Conservation (phyloP, 2,888 invertebrate genomes). For the Agrilus biguttatus region DNA sequence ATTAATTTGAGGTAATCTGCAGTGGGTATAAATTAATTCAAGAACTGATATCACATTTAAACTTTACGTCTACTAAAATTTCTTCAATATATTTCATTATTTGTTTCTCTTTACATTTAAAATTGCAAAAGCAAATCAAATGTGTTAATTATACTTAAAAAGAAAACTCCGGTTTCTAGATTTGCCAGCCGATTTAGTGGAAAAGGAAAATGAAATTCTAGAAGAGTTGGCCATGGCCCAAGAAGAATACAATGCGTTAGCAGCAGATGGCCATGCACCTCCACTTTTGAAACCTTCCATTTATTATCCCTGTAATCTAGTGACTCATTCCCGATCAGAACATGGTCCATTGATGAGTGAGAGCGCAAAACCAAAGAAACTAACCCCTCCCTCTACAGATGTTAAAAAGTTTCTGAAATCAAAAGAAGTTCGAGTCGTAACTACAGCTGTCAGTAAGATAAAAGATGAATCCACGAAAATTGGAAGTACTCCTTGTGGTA, state of each 20-base stretch:
- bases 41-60: too few species aligned
- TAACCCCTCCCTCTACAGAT: background rate
- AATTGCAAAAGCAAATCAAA: background rate
- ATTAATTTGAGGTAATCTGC: too few species aligned
- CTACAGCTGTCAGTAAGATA: too few species aligned
- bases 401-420: too few species aligned
- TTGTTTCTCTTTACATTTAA: background rate
- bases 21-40: too few species aligned
- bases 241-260: conserved; percentile 12
- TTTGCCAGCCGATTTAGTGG: background rate
- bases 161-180: too few species aligned
- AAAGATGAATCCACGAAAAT: too few species aligned
- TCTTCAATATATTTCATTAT: too few species aligned
- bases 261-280: conserved; percentile 5
- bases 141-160: background rate
- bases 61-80: too few species aligned
- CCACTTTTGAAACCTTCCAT: conserved; percentile 12
- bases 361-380: background rate
- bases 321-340: conserved; percentile 2
- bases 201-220: conserved; percentile 9
- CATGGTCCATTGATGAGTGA: conserved; percentile 5
- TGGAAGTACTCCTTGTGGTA: too few species aligned
- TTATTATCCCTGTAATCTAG: conserved; percentile 8
- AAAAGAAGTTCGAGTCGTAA: too few species aligned
- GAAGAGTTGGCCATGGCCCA: conserved; percentile 16